Conservation (phyloP, 1,140 invertebrate species). For the Ostrea denselamellosa region DNA sequence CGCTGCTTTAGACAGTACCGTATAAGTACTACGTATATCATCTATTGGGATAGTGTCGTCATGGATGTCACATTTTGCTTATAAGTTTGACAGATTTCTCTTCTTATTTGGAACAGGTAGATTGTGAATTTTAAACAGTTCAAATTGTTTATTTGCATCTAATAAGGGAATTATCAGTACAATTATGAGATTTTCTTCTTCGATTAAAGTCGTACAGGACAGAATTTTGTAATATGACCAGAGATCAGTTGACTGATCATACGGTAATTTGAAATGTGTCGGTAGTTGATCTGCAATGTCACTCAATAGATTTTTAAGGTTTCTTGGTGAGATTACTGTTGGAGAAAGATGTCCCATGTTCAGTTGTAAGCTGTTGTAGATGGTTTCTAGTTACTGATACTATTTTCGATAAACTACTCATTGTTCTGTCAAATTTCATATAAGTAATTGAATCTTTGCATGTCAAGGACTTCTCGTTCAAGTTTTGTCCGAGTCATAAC, state of each 20-base stretch:
- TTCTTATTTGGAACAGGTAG: too few species aligned
- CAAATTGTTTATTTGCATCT: not conserved
- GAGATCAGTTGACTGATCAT: not conserved
- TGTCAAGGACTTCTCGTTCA: too few species aligned
- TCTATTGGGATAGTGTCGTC: too few species aligned
- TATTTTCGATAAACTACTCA: not conserved
- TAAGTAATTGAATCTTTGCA: not conserved
- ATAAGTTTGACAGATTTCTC: too few species aligned
- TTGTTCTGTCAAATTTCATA: not conserved
- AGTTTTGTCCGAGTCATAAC: too few species aligned
- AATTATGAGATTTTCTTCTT: not conserved
- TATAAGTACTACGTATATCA: too few species aligned
- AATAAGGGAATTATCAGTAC: not conserved
- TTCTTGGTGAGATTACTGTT: not conserved
- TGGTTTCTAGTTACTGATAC: not conserved
- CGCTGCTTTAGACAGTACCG: too few species aligned
- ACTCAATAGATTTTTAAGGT: not conserved
- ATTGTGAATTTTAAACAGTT: not conserved
- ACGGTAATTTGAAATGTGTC: not conserved
- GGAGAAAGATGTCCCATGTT: slow-evolving; percentile 21
- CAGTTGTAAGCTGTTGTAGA: not conserved
- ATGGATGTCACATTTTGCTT: too few species aligned
- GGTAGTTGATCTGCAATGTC: slow-evolving; percentile 1
- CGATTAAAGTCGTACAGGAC: not conserved
- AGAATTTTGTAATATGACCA: not conserved